Conservation (phyloP, 2,888 invertebrate species). For the Erannis defoliaria region DNA sequence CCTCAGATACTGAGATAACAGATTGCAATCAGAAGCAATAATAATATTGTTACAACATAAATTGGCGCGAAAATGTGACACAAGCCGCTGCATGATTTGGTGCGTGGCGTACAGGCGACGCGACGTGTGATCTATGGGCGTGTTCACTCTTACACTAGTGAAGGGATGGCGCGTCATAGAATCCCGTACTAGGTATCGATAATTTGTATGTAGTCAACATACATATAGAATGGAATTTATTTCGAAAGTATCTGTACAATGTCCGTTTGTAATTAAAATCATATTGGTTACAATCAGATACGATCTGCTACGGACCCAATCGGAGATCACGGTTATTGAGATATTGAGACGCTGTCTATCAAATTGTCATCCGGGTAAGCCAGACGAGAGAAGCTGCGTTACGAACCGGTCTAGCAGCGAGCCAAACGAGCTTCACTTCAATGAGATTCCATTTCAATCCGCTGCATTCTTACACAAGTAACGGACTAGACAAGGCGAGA, state of each 20-base stretch:
- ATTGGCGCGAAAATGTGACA: slow-evolving; percentile 73
- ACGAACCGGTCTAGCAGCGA: slow-evolving; percentile 76
- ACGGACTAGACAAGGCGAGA: slow-evolving; percentile 74
- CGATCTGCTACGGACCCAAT: slow-evolving; percentile 45
- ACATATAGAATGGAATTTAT: slow-evolving; percentile 15
- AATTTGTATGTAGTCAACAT: background rate
- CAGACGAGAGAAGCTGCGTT: slow-evolving; percentile 68
- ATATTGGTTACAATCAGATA: slow-evolving; percentile 46
- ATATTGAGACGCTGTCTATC: slow-evolving; percentile 72
- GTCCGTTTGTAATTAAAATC: slow-evolving; percentile 43
- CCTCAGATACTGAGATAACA: slow-evolving; percentile 5
- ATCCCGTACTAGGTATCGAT: background rate
- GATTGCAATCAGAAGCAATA: slow-evolving; percentile 5
- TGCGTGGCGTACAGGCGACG: background rate
- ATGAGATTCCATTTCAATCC: slow-evolving; percentile 85
- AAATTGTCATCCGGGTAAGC: slow-evolving; percentile 74
- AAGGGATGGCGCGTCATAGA: background rate
- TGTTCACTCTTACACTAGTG: slow-evolving; percentile 41
- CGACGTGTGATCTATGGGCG: background rate
- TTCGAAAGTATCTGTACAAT: slow-evolving; percentile 40
- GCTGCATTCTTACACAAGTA: slow-evolving; percentile 83
- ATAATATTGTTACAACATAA: slow-evolving; percentile 46
- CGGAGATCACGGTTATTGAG: slow-evolving; percentile 63
- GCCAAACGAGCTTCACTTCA: slow-evolving; percentile 75
- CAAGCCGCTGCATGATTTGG: slow-evolving; percentile 36